phyloP scores from a whole-genome alignment of 2,797 vertebrate genomes.

The Lophotriccus pileatus region DNA sequence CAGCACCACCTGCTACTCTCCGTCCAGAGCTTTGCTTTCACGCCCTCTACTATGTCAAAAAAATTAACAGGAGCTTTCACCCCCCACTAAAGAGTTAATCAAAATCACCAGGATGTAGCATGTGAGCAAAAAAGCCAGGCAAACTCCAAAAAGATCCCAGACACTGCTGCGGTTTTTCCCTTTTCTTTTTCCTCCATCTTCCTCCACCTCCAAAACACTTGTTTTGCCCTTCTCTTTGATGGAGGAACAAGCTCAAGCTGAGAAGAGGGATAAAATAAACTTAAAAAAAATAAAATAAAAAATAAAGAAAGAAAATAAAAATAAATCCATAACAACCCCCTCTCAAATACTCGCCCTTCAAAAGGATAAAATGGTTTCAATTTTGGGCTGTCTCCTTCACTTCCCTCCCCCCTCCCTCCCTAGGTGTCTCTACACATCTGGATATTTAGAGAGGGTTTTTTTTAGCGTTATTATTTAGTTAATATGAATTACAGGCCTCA shows the following conservation, averaged over 20 bases:
- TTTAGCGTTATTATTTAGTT: constrained; percentile 77
- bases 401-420: constrained; percentile 27
- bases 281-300: not conserved
- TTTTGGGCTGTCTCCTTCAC: constrained; percentile 67
- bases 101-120: not conserved
- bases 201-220: constrained; percentile 7
- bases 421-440: constrained; percentile 55
- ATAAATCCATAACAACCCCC: constrained; percentile 59
- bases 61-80: not conserved
- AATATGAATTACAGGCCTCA: constrained; percentile 80
- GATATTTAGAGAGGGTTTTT: constrained; percentile 61
- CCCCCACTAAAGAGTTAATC: not conserved
- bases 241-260: constrained; percentile 31
- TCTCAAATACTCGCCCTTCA: constrained; percentile 58
- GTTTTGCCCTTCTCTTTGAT: constrained; percentile 30
- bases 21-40: not conserved
- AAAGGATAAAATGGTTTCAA: constrained; percentile 72
- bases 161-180: not conserved
- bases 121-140: not conserved
- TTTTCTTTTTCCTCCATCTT: constrained; percentile 48
- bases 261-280: constrained; percentile 62
- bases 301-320: constrained; percentile 48
- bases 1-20: not conserved
- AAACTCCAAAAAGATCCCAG: not conserved
- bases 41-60: rapidly evolving